Conservation (phyloP, 2,113 vertebrate genomes). For the Corythoichthys intestinalis region DNA sequence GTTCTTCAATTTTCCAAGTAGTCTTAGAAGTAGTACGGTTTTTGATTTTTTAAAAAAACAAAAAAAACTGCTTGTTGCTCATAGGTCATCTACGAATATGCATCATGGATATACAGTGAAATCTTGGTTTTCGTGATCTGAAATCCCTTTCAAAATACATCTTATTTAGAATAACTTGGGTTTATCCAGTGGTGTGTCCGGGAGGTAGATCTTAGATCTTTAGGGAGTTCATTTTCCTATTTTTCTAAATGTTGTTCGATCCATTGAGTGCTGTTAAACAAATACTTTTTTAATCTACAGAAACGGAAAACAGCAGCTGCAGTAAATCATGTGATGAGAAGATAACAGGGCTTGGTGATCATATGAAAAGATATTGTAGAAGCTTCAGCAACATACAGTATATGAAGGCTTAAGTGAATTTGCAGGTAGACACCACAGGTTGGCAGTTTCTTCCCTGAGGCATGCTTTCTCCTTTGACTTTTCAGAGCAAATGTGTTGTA, state of each 20-base stretch:
- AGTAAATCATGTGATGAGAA: background rate
- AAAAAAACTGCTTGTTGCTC: too few relatives aligned
- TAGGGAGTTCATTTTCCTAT: too few relatives aligned
- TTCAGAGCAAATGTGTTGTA: conserved; percentile 45
- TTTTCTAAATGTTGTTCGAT: background rate
- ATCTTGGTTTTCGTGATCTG: too few relatives aligned
- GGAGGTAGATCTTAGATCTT: too few relatives aligned
- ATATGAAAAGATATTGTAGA: background rate
- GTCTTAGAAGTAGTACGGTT: background rate
- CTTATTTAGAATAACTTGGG: too few relatives aligned
- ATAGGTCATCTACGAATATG: too few relatives aligned
- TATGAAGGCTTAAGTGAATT: background rate
- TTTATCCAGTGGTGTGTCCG: too few relatives aligned
- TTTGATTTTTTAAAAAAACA: too few relatives aligned
- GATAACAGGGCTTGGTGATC: background rate
- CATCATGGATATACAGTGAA: too few relatives aligned
- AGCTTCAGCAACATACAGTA: background rate
- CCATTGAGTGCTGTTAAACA: background rate
- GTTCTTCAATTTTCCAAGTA: background rate
- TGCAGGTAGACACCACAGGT: conserved; percentile 36
- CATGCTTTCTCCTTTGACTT: conserved; percentile 14
- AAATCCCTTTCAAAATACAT: too few relatives aligned
- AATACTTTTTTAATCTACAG: too few relatives aligned
- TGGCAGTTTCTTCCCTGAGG: conserved; percentile 30
- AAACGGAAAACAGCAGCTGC: background rate